Base-by-base conservation (phyloP, 2,888 invertebrate species). In the Pyrrhosoma nymphula region DNA sequence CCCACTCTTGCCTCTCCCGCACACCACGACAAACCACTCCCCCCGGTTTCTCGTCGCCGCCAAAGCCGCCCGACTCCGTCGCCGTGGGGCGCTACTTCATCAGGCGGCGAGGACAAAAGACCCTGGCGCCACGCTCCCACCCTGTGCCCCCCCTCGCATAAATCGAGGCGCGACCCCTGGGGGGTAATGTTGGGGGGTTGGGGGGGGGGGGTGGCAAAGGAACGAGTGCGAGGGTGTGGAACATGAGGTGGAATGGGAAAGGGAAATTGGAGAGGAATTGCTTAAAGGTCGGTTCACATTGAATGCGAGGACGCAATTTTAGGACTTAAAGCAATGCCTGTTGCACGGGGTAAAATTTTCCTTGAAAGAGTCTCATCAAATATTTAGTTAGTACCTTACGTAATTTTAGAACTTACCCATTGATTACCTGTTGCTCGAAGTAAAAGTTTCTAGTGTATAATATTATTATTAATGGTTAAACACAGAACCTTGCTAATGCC, bases 31-130 rank as follows among this genome's bases (percentile, higher is more conserved):
- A 26, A 10, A 18, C 18, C 90, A 0, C 55, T 26, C 0, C 26
- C 89, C 4, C 55, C 47, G 4, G 47, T 47, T 47, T 47, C 47
- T 47, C 56, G 56, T 69, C 35, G 82, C 82, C 35, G 35, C 82
- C 82, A n/a, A n/a, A n/a, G 69, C 35, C 91, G 0, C 90, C 90
- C 18, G 8, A 56, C 35, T 26, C 47, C 47, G 35, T 20, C 93
- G 93, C 47, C 47, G 93, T 23, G 91, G 91, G 91, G 91, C 26
- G 91, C 69, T 47, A 93, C 69, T 93, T 93, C 93, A 93, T 93
- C 93, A 91, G 91, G 60, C 82, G 39, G 63, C 20, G 91, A 26
- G 69, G 69, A 93, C 93, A 93, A 93, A 93, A 69, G 69, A 47
- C 47, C 47, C 56, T 47, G 89, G 35, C n/a, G 89, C 55, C 89